Evolutionary conservation across 1,140 invertebrate genomes (phyloP).

Genomic region (Drosophila tsacasi): DNA sequence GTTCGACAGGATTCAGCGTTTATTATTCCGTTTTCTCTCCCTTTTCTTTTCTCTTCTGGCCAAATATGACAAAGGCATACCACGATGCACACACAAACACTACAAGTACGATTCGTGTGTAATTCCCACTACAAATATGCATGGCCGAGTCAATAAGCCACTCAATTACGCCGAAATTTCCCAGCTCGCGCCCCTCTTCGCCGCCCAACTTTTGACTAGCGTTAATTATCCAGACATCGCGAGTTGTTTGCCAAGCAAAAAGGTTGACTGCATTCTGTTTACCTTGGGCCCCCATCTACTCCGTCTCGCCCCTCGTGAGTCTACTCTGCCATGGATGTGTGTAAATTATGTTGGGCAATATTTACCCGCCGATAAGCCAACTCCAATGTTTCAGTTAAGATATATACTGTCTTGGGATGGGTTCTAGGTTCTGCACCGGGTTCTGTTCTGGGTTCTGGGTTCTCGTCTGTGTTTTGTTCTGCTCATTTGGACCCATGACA

Average conservation of each 20-base stretch:
- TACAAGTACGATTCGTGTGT: conserved; percentile 31
- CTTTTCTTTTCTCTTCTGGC: conserved; percentile 13
- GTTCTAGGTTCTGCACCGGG: conserved; percentile 4
- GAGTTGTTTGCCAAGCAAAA: conserved; percentile 54
- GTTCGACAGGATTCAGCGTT: conserved; percentile 67
- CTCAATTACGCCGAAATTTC: conserved; percentile 79
- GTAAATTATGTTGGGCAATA: conserved; percentile 80
- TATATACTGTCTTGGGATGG: conserved; percentile 36
- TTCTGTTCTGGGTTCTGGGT: conserved; percentile 6
- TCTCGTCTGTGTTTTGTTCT: conserved; percentile 10
- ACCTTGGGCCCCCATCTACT: conserved; percentile 22
- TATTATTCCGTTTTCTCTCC: conserved; percentile 30
- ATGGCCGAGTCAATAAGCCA: conserved; percentile 67
- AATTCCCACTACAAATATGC: conserved; percentile 35
- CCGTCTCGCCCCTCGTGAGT: neutral
- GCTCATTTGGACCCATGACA: conserved; percentile 44
- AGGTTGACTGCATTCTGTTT: conserved; percentile 82
- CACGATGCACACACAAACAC: conserved; percentile 25
- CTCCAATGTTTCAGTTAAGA: conserved; percentile 67
- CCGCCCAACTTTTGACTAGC: conserved; percentile 35
- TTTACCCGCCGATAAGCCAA: conserved; percentile 67
- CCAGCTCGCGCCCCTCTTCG: conserved; percentile 21
- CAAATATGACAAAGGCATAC: conserved; percentile 51
- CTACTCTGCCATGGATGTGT: conserved; percentile 29
- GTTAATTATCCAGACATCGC: conserved; percentile 74